Conservation (phyloP, 2,888 invertebrate genomes). For the Brenthis ino region DNA sequence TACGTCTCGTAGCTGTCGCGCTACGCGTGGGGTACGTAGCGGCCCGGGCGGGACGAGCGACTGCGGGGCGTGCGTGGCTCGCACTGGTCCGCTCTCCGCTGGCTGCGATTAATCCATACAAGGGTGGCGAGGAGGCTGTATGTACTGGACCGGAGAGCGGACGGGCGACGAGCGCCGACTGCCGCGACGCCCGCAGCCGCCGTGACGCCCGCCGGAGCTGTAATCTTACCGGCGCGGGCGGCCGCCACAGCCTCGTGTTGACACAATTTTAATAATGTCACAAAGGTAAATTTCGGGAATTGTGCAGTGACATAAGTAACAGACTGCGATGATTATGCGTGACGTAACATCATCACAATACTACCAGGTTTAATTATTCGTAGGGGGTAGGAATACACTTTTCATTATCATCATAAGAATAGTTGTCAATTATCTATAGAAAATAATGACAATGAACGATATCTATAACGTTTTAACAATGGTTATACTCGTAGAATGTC, state of each 20-base stretch:
- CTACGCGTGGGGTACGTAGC: slow-evolving; percentile 29
- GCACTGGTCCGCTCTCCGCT: slow-evolving; percentile 68
- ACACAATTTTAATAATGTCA: slow-evolving; percentile 75
- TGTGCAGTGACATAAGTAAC: slow-evolving; percentile 54
- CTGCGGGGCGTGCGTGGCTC: slow-evolving; percentile 70
- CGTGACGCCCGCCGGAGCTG: slow-evolving; percentile 52
- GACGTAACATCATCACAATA: background rate
- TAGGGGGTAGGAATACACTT: slow-evolving; percentile 1
- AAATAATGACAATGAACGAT: too few species aligned
- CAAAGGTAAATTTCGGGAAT: slow-evolving; percentile 57
- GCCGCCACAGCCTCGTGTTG: slow-evolving; percentile 66
- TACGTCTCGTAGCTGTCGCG: slow-evolving; percentile 54
- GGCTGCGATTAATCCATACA: slow-evolving; percentile 78
- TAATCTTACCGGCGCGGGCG: slow-evolving; percentile 41
- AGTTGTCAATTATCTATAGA: too few species aligned
- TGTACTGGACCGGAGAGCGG: slow-evolving; percentile 76
- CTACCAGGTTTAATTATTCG: too few species aligned
- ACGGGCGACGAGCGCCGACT: slow-evolving; percentile 63
- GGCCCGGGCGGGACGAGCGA: slow-evolving; percentile 49
- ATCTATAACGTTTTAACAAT: too few species aligned
- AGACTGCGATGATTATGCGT: slow-evolving; percentile 4
- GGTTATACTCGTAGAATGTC: too few species aligned
- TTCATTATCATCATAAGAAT: background rate
- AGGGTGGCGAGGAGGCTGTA: slow-evolving; percentile 75
- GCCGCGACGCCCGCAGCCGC: slow-evolving; percentile 56